phyloP scores from a whole-genome alignment of 1,140 invertebrate species.

The Bombus waltoni region DNA sequence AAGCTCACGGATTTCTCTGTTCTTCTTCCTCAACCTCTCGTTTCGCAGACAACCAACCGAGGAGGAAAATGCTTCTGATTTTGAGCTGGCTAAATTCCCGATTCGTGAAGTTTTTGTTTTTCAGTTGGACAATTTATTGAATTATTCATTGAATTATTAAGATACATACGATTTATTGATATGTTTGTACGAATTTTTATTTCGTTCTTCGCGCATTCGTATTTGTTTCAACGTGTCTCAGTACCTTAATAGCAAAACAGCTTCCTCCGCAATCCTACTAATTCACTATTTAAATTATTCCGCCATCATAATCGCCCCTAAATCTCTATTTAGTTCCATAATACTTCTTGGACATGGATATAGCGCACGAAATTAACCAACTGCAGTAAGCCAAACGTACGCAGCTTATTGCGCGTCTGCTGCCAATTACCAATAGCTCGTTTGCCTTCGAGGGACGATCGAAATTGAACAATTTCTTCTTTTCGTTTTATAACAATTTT shows the following conservation, averaged over 20 bases:
- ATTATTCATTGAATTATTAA: background rate
- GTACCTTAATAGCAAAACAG: background rate
- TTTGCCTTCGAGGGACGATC: background rate
- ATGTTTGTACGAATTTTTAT: too few relatives aligned
- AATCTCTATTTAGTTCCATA: background rate
- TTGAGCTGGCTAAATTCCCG: conserved; percentile 15
- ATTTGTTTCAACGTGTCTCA: too few relatives aligned
- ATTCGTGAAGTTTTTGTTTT: background rate
- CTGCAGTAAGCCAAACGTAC: background rate
- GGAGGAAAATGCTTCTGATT: conserved; percentile 41
- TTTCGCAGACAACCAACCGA: background rate
- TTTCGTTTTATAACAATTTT: background rate
- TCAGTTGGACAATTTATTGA: too few relatives aligned
- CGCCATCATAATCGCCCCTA: background rate
- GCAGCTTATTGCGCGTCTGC: background rate
- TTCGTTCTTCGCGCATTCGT: too few relatives aligned
- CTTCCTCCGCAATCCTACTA: background rate
- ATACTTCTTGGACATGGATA: background rate
- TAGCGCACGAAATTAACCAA: background rate
- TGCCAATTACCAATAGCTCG: background rate
- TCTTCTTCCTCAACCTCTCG: too few relatives aligned
- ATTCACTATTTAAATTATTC: background rate
- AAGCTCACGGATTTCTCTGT: conserved; percentile 42
- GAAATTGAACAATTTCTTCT: background rate
- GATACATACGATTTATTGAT: too few relatives aligned